Evolutionary conservation across 2,888 invertebrate genomes (phyloP), one percentile per base, ranked within the genome.

Genomic region (Camptogramma bilineatum): DNA sequence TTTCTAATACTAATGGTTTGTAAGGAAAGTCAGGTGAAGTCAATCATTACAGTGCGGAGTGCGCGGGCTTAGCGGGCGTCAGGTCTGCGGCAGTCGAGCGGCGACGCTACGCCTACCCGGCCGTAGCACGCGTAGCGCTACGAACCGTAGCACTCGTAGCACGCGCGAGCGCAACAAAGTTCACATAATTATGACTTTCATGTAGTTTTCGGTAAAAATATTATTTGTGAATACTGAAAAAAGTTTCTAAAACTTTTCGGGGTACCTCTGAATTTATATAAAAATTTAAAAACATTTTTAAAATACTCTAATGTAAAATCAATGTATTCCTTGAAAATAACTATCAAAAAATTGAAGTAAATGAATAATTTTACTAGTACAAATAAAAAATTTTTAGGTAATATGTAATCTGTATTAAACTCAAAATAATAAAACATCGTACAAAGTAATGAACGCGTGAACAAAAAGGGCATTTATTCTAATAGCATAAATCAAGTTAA

Each of bases 21-120:
- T 58, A 86, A 85, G 82, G 85, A 89, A 87, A 86, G 81, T 84
- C 85, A 88, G 87, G 88, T 90, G 81, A 87, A 86, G 83, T 90
- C 85, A 91, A 91, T 90, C 87, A 91, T 90, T 88, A 87, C 75
- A 77, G 79, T 77, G 79, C 76, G 81, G 71, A 79, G 80, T 80
- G 74, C 74, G 67, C 70, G 69, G 68, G 64, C 66, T 62, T 68
- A 69, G 70, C 72, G 72, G 73, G 75, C 75, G 66, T 68, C 52
- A 42, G 50, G 59, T 21, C 57, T 79, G 79, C 83, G 81, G 80
- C 82, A 82, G 82, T 82, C 70, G 77, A 76, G 76, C 75, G 78
- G 75, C 69, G 74, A 71, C 76, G 79, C 82, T 79, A 80, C 82
- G 78, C 74, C 64, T 71, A 52, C 66, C 66, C 62, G 73, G 72